These are phyloP conservation scores for Takifugu rubripes DNA, from an alignment of 2,797 vertebrate species.

Conservation along the genomic window DNA sequence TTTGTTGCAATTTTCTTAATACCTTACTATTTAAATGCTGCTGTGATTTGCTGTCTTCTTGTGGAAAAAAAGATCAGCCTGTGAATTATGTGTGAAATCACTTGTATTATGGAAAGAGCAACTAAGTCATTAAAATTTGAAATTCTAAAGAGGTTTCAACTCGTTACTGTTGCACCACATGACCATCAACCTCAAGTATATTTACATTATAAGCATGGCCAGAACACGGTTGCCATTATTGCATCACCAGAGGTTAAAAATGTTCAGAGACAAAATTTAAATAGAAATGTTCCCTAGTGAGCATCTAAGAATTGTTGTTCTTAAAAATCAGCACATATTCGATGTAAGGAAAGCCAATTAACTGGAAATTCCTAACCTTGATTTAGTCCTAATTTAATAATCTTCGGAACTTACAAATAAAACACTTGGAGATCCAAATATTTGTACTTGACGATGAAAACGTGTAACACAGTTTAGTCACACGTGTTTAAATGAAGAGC, in stretches of 20 bases:
- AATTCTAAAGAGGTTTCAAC: no score
- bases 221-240: no score
- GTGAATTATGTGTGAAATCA: not conserved
- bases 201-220: slow-evolving; percentile 16
- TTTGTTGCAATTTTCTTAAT: no score
- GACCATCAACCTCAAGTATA: slow-evolving; percentile 18
- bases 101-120: no score
- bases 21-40: no score
- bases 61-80: not conserved
- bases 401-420: slow-evolving; percentile 23
- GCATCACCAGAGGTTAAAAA: not conserved
- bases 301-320: not conserved
- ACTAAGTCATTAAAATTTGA: no score
- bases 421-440: slow-evolving; percentile 13
- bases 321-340: not conserved
- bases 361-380: not conserved
- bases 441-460: slow-evolving; percentile 10
- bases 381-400: not conserved
- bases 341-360: slow-evolving; percentile 3
- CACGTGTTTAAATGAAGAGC: slow-evolving; percentile 18
- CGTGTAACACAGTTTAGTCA: slow-evolving; percentile 18
- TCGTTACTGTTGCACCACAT: slow-evolving; percentile 4
- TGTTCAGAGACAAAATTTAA: not conserved
- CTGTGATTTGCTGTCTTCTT: not conserved
- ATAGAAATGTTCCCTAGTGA: not conserved